A percentile compares a stretch with the other conserved stretches of the same genome.
phyloP scores from a whole-genome alignment of 92 coral and sea anemone genomes.

The Porites evermanni region DNA sequence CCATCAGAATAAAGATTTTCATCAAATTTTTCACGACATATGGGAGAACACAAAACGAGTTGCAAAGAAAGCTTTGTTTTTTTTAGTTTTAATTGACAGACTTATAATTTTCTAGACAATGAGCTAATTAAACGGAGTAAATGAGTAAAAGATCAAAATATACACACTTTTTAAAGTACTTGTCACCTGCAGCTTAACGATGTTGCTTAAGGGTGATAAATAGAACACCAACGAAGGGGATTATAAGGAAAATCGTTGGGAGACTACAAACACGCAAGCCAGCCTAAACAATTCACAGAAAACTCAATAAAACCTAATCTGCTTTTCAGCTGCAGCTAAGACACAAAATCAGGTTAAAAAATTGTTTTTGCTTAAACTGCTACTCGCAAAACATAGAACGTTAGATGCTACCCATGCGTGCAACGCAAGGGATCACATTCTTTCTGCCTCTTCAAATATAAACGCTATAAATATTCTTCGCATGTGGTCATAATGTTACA shows the following conservation, averaged over 20 bases:
- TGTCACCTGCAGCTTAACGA: conserved; percentile 39
- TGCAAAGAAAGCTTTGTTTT: conserved; percentile 24
- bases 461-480: conserved; percentile 62
- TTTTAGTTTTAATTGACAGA: conserved; percentile 22
- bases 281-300: conserved; percentile 51
- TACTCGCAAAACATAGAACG: background rate
- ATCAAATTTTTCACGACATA: background rate
- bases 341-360: conserved; percentile 35
- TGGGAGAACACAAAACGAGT: conserved; percentile 8
- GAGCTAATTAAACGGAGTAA: conserved; percentile 48
- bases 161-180: conserved; percentile 58
- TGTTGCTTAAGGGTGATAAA: conserved; percentile 46
- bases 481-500: conserved; percentile 53
- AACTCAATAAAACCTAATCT: conserved; percentile 24
- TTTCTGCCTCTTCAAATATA: conserved; percentile 53
- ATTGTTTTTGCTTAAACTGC: background rate
- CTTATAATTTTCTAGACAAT: conserved; percentile 45
- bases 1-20: no score
- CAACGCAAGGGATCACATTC: conserved; percentile 46
- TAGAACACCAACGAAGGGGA: conserved; percentile 43
- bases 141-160: conserved; percentile 55
- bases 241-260: conserved; percentile 21
- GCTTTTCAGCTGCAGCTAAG: conserved; percentile 18
- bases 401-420: conserved; percentile 47
- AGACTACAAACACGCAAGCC: conserved; percentile 64